Conservation (phyloP, 2,797 vertebrate genomes). For the Etheostoma perlongum region DNA sequence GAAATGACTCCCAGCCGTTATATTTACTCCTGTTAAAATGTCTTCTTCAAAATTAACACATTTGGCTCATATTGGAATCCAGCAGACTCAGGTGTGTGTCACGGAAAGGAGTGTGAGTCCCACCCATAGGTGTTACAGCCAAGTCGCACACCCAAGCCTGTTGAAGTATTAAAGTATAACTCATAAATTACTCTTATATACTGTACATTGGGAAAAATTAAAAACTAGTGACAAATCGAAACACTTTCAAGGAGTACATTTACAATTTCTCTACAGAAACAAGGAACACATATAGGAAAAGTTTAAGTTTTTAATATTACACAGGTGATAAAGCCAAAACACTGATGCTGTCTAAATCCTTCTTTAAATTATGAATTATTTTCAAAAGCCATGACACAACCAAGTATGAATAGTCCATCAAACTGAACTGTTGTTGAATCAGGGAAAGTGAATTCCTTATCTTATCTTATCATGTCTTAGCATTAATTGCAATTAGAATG, state of each 20-base stretch:
- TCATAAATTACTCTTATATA: no score
- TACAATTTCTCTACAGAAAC: neutral
- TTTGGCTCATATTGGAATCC: neutral
- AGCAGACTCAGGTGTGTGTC: neutral
- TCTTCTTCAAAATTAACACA: neutral
- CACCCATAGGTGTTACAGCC: no score
- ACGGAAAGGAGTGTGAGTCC: neutral
- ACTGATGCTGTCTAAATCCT: neutral
- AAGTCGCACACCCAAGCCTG: no score
- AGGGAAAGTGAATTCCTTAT: no score
- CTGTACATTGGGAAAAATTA: neutral
- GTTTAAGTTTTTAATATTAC: neutral
- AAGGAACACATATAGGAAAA: neutral
- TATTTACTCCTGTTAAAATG: neutral
- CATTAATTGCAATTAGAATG: neutral
- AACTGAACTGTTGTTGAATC: no score
- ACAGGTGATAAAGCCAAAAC: neutral
- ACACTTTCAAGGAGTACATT: neutral
- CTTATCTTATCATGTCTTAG: neutral
- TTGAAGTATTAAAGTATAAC: no score
- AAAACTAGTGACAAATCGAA: neutral
- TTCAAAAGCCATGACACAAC: neutral
- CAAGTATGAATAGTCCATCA: no score
- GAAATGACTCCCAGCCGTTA: no score
- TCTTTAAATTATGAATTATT: neutral